Percentiles rank a stretch among this genome's conserved stretches.
phyloP scores from a whole-genome alignment of 2,888 invertebrate species.

The Cephalotes varians region DNA sequence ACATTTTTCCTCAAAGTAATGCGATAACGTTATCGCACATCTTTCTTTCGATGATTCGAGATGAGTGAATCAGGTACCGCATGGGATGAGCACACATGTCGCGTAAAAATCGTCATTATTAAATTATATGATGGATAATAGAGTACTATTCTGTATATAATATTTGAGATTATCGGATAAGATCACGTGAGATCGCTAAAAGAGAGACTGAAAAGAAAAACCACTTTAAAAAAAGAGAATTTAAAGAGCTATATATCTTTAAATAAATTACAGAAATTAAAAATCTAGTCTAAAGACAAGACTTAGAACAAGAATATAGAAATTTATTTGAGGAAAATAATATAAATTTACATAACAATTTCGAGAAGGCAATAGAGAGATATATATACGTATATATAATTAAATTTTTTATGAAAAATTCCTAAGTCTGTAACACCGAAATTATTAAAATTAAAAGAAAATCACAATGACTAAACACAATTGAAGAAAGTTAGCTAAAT shows the following conservation, averaged over 20 bases:
- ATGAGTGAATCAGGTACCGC: conserved; percentile 5
- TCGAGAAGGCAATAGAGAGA: background rate
- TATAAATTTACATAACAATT: background rate
- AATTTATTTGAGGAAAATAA: background rate
- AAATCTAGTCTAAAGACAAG: no score
- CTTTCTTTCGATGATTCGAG: background rate
- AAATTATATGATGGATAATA: conserved; percentile 27
- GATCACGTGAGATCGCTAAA: background rate
- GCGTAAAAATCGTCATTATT: conserved; percentile 42
- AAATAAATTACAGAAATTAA: background rate
- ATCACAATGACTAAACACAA: no score
- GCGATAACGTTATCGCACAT: conserved; percentile 18
- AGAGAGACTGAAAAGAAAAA: background rate
- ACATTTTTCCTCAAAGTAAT: background rate
- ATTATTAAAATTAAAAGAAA: background rate
- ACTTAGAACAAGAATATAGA: background rate
- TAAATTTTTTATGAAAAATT: background rate
- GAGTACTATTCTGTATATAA: background rate
- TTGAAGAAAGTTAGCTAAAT: background rate
- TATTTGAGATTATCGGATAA: conserved; percentile 12
- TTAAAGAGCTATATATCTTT: background rate
- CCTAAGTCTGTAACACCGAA: background rate
- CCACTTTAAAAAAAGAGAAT: background rate
- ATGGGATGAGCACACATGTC: background rate
- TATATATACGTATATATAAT: background rate